These are phyloP conservation scores for Fistularia commersonii DNA, from an alignment of 2,797 vertebrate genomes.

Conservation along the genomic window DNA sequence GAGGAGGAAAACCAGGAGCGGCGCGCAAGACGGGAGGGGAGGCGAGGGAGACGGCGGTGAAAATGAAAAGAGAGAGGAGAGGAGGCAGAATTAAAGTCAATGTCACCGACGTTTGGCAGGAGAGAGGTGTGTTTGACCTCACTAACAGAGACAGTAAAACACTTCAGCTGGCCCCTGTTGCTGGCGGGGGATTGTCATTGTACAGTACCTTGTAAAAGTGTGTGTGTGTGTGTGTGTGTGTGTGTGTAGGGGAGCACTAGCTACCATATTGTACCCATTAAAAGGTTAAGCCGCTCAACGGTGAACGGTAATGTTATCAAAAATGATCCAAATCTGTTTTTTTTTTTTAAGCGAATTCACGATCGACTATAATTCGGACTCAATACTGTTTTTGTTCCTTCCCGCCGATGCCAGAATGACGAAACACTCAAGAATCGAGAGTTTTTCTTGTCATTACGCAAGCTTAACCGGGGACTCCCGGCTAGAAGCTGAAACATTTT, in stretches of 20 bases:
- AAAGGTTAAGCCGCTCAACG: slow-evolving; percentile 1
- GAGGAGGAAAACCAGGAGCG: slow-evolving; percentile 33
- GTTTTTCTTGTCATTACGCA: no score
- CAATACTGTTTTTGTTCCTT: no score
- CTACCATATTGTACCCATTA: slow-evolving; percentile 35
- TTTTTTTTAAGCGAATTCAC: no score
- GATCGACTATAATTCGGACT: no score
- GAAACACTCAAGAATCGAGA: no score
- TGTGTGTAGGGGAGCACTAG: slow-evolving; percentile 30
- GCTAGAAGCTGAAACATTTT: no score
- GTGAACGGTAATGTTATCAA: background rate
- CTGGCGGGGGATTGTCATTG: slow-evolving; percentile 57
- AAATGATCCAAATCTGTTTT: slow-evolving; percentile 1
- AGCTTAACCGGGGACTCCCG: no score
- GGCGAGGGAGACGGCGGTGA: slow-evolving; percentile 37
- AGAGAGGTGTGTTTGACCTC: slow-evolving; percentile 73
- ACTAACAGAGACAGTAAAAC: slow-evolving; percentile 69
- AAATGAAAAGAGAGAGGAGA: slow-evolving; percentile 31
- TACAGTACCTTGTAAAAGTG: slow-evolving; percentile 54
- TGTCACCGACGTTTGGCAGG: slow-evolving; percentile 51
- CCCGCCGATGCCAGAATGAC: no score
- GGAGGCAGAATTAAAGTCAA: slow-evolving; percentile 64
- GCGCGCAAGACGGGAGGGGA: slow-evolving; percentile 38
- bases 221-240: background rate
- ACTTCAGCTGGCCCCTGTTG: slow-evolving; percentile 60